Evolutionary conservation across 2,888 invertebrate genomes (phyloP), one percentile per base, ranked within the genome.

Genomic region (Apeira syringaria): DNA sequence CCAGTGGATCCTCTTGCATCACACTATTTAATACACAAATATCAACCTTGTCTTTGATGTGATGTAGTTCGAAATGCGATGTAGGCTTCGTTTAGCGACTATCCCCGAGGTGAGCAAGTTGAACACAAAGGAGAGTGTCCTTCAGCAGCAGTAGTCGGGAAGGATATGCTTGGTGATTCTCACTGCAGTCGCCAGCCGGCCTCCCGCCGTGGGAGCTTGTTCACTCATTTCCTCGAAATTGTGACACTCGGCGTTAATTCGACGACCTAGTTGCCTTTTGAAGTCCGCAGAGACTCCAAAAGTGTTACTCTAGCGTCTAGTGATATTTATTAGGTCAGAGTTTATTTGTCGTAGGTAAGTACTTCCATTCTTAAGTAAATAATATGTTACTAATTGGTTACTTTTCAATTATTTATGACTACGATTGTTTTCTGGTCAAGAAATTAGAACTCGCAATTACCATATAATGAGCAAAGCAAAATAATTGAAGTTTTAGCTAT

Each of bases 111-210:
- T 85, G 79, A 84, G 67, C 86, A 80, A 82, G 67, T 81, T 66
- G 70, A 61, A 71, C 68, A 84, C 74, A 83, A 82, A 80, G 75
- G 74, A 78, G 72, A 74, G 75, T 67, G 85, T 87, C 88, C 87
- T 88, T 88, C 83, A 80, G 54, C 53, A 53, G 49, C 53, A 69
- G 69, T 77, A 61, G 72, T 66, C 70, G 64, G 62, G 77, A 78
- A 79, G 82, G 81, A 83, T 77, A 77, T 68, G 69, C 64, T 68
- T 62, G 47, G 65, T 64, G 70, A 69, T 78, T 80, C 76, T 73
- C 76, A 71, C 82, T 84, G 77, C 81, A 88, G 84, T 85, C 60
- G 53, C 64, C 59, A 64, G 73, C 56, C 60, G 41, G 60, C 60
- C 61, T 56, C 56, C 61, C 67, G 57, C 50, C 57, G 69, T 57